These are phyloP conservation scores for Rhizoglyphus robini DNA, from an alignment of 1,140 invertebrate species.

Conservation along the genomic window DNA sequence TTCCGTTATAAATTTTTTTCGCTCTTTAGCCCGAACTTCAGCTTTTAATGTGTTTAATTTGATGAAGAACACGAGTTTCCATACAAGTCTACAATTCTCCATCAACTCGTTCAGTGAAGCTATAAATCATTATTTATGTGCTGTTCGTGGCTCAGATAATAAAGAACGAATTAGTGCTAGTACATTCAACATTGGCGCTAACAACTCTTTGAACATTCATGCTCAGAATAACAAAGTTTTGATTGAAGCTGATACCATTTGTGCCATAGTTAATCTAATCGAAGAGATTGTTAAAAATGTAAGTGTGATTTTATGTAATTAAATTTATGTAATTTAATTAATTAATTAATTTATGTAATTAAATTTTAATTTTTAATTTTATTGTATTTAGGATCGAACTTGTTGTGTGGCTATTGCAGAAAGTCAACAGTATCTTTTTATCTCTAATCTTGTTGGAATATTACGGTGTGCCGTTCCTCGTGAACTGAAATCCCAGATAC, in stretches of 20 bases:
- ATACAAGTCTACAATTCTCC: conserved; percentile 37
- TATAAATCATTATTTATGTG: conserved; percentile 51
- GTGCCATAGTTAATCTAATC: conserved; percentile 19
- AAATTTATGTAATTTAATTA: neutral
- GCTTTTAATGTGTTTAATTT: conserved; percentile 24
- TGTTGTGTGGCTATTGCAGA: conserved; percentile 58
- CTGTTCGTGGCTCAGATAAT: conserved; percentile 45
- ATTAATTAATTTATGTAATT: neutral
- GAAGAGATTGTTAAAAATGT: conserved; percentile 21
- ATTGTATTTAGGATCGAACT: conserved; percentile 18
- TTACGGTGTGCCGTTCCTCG: conserved; percentile 71
- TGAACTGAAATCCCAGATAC: conserved; percentile 63
- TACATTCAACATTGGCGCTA: neutral
- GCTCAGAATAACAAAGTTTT: neutral
- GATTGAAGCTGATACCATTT: conserved; percentile 15
- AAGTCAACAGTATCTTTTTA: conserved; percentile 65
- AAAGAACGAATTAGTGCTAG: conserved; percentile 14
- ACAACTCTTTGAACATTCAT: neutral
- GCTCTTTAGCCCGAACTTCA: conserved; percentile 17
- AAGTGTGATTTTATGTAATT: neutral
- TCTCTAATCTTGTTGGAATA: conserved; percentile 63
- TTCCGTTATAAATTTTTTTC: conserved; percentile 26
- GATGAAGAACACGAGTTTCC: conserved; percentile 17
- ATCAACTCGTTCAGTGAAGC: conserved; percentile 83
- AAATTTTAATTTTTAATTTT: conserved; percentile 18